These are phyloP conservation scores for Manduca sexta DNA, from an alignment of 1,140 invertebrate species.

Conservation along the genomic window DNA sequence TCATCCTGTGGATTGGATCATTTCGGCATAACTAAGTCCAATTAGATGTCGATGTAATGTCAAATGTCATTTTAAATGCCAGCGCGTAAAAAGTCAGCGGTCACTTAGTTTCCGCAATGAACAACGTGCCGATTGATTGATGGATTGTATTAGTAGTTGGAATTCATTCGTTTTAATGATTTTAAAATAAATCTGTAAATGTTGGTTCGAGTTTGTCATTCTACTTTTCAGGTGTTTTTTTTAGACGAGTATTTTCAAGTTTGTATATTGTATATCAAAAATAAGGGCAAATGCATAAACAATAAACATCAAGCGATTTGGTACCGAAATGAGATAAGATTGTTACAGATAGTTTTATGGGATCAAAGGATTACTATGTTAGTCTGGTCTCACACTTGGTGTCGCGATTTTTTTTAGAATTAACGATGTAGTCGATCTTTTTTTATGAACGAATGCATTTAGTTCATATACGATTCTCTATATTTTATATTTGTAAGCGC, in stretches of 20 bases:
- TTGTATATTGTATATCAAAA: too few species aligned
- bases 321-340: slow-evolving; percentile 4
- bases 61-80: slow-evolving; percentile 63
- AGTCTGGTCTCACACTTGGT: not conserved
- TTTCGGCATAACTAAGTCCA: too few species aligned
- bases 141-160: slow-evolving; percentile 1
- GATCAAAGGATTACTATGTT: slow-evolving; percentile 33
- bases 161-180: not conserved
- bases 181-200: not conserved
- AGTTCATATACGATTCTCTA: too few species aligned
- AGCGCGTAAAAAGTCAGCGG: slow-evolving; percentile 44
- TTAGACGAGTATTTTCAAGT: too few species aligned
- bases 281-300: not conserved
- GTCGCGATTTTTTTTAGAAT: too few species aligned
- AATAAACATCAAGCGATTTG: slow-evolving; percentile 1
- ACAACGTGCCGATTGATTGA: not conserved
- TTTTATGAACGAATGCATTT: too few species aligned
- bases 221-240: too few species aligned
- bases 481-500: too few species aligned
- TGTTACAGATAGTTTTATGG: slow-evolving; percentile 35
- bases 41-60: slow-evolving; percentile 55
- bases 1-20: too few species aligned
- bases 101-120: slow-evolving; percentile 6
- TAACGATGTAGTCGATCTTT: too few species aligned
- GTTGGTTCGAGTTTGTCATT: too few species aligned